Percentiles rank a stretch among this genome's conserved stretches.
These are phyloP conservation scores for Cetonia aurata DNA, from an alignment of 2,888 invertebrate species.

Conservation along the genomic window DNA sequence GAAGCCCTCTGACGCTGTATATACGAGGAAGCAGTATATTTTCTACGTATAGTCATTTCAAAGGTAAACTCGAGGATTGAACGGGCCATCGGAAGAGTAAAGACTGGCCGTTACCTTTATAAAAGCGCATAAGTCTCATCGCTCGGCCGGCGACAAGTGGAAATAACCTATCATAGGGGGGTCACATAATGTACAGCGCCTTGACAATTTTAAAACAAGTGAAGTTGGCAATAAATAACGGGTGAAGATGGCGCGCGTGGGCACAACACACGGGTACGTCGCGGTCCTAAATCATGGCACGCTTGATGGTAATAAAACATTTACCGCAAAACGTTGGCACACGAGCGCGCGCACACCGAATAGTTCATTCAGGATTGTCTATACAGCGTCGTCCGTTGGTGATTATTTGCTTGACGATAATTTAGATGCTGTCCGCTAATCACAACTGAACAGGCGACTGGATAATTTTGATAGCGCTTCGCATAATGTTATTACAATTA, in stretches of 20 bases:
- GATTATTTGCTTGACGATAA: too few relatives aligned
- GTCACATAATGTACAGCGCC: conserved; percentile 48
- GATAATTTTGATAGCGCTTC: too few relatives aligned
- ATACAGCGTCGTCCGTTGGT: not conserved
- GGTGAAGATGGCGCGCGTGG: conserved; percentile 66
- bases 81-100: not conserved
- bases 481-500: too few relatives aligned
- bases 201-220: conserved; percentile 65
- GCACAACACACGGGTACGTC: conserved; percentile 63
- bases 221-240: conserved; percentile 64
- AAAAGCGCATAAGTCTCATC: not conserved
- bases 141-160: conserved; percentile 25
- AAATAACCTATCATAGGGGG: conserved; percentile 47
- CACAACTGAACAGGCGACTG: too few relatives aligned
- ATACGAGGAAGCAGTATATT: conserved; percentile 27
- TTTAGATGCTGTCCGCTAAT: too few relatives aligned
- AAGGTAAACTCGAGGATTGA: not conserved
- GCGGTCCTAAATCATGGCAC: conserved; percentile 66
- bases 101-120: not conserved
- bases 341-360: conserved; percentile 55
- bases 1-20: conserved; percentile 3
- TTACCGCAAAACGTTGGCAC: conserved; percentile 57
- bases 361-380: not conserved
- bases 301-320: conserved; percentile 64
- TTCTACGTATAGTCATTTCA: conserved; percentile 5